Conservation (phyloP, 2,888 invertebrate genomes). For the Tigriopus californicus region DNA sequence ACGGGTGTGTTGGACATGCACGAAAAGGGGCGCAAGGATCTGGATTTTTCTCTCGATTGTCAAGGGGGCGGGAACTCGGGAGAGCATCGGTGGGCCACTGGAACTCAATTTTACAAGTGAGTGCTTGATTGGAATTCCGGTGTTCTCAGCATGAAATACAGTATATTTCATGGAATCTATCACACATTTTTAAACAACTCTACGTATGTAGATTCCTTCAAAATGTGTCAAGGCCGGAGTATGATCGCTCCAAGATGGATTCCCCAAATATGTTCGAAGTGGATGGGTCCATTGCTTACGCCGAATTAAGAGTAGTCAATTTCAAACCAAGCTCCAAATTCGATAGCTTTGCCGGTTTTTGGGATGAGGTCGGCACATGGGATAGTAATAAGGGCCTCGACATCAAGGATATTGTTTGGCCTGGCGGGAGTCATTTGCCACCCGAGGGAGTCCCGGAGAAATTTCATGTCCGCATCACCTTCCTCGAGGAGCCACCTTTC, state of each 20-base stretch:
- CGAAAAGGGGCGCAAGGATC: background rate
- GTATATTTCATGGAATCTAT: too few species aligned
- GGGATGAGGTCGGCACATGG: constrained; percentile 65
- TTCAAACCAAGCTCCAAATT: constrained; percentile 42
- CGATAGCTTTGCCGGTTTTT: constrained; percentile 26
- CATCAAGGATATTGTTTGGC: constrained; percentile 97
- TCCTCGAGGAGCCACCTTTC: constrained; percentile 86
- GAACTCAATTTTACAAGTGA: constrained; percentile 11
- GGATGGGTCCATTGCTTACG: constrained; percentile 68
- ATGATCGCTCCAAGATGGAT: too few species aligned
- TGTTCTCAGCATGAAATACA: too few species aligned
- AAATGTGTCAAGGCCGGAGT: too few species aligned
- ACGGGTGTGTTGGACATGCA: background rate
- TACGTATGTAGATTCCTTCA: constrained; percentile 2
- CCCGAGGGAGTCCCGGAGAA: constrained; percentile 44
- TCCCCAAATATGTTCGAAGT: too few species aligned
- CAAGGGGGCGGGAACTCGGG: background rate
- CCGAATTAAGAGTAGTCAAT: constrained; percentile 84
- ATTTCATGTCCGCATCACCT: constrained; percentile 36
- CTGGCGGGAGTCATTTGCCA: constrained; percentile 81
- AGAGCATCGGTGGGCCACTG: constrained; percentile 4
- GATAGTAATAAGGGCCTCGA: constrained; percentile 61
- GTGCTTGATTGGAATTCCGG: too few species aligned
- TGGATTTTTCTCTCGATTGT: constrained; percentile 1
- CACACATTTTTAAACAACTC: background rate